Base-by-base conservation (phyloP, 1,140 invertebrate species). In the Daktulosphaira vitifoliae region DNA sequence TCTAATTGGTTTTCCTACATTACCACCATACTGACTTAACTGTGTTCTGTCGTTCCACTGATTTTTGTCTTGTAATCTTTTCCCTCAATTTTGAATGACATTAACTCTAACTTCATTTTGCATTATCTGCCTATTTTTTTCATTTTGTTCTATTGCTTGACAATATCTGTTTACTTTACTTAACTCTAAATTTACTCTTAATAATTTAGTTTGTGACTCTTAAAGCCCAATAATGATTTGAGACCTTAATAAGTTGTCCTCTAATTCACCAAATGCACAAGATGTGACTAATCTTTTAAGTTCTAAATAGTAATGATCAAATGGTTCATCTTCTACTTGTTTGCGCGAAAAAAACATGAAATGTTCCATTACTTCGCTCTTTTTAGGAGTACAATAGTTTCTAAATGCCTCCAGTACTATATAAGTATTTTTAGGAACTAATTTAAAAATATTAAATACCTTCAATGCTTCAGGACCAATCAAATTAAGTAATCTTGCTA, bases 341-440 rank as follows among this genome's bases (percentile, higher is more conserved):
- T 16, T n/a, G 11, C 70, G 65, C 16, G 53, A 48, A 39, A 71
- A 70, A 62, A 75, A 74, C 23, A 67, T 54, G 59, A 70, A 71
- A 51, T 68, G 65, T 11, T 71, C 69, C 2, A 70, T 67, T 38
- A 66, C 71, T 56, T 69, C 65, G 46, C 71, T 73, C 0, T 68
- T 66, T 56, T 70, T 71, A 8, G 71, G 72, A 8, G 48, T 56
- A 59, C 68, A 72, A 67, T 69, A 71, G 33, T 70, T 66, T 66
- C 72, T 64, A 44, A 72, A 73, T 1, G 65, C 69, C 23, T 68
- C 50, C 5, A 71, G 39, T 5, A 73, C 69, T 66, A 42, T 56
- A 20, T 67, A 26, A 7, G 64, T 53, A 51, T 64, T 66, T 64
- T 72, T 68, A 33, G 1, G 15, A 15, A 25, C 67, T 1, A 65